Percentiles rank a stretch among this genome's conserved stretches.
These are phyloP conservation scores for Gallinago solitaria DNA, from an alignment of 2,797 vertebrate genomes.

Conservation along the genomic window DNA sequence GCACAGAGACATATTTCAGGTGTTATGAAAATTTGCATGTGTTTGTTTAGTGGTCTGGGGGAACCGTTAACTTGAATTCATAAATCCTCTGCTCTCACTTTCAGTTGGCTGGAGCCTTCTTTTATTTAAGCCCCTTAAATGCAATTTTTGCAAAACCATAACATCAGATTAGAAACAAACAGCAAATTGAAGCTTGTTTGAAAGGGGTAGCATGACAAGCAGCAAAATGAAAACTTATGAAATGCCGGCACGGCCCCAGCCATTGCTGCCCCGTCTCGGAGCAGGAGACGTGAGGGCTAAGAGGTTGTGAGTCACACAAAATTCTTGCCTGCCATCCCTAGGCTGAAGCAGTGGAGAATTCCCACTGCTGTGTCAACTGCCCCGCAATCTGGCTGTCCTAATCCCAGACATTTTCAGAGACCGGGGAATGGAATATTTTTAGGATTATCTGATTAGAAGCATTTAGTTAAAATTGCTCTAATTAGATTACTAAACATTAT, in stretches of 20 bases:
- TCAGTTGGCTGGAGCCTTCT: not conserved
- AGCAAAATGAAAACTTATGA: not conserved
- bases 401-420: not conserved
- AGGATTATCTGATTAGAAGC: slow-evolving; percentile 8
- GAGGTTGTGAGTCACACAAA: not conserved
- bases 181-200: not conserved
- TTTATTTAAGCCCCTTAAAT: not conserved
- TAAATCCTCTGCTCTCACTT: not conserved
- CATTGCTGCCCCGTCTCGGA: accelerated
- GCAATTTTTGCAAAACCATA: not conserved
- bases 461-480: slow-evolving; percentile 42
- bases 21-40: not conserved
- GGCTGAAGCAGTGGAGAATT: not conserved
- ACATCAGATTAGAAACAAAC: not conserved
- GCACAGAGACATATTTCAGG: accelerated
- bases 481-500: slow-evolving; percentile 9
- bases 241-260: not conserved
- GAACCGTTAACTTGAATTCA: not conserved
- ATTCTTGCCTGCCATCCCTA: not conserved
- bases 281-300: not conserved
- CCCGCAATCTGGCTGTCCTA: not conserved
- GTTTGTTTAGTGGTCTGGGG: not conserved
- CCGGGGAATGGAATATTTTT: not conserved
- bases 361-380: not conserved
- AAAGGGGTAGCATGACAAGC: not conserved